Conservation (phyloP, 1,140 invertebrate species). For the Ceratina japonica region DNA sequence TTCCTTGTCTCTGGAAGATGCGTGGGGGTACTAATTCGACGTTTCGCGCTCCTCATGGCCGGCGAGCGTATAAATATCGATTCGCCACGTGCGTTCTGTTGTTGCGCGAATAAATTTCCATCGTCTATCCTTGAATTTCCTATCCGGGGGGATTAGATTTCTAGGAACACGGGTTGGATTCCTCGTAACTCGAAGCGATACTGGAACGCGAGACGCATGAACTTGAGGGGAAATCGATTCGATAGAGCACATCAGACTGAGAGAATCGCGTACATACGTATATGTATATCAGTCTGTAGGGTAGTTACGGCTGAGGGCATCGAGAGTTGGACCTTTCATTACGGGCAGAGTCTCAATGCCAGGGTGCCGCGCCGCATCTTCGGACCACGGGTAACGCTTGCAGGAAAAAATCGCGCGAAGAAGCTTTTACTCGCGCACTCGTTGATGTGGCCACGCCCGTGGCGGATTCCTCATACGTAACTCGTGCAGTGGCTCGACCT, state of each 20-base stretch:
- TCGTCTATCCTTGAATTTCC: no score
- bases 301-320: constrained; percentile 9
- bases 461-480: constrained; percentile 79
- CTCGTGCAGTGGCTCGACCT: constrained; percentile 79
- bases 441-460: constrained; percentile 78
- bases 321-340: constrained; percentile 51
- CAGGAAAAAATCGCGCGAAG: constrained; percentile 60
- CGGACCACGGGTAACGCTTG: constrained; percentile 18
- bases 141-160: no score
- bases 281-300: constrained; percentile 41
- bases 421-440: constrained; percentile 69
- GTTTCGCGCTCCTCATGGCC: neutral
- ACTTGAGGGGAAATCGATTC: constrained; percentile 24
- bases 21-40: neutral
- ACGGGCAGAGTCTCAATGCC: constrained; percentile 50
- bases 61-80: constrained; percentile 1
- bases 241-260: constrained; percentile 27
- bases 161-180: neutral
- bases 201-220: neutral
- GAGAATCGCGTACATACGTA: constrained; percentile 27
- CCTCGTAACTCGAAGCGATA: neutral
- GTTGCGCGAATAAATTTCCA: neutral
- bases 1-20: constrained; percentile 21
- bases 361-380: constrained; percentile 29
- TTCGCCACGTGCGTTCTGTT: no score